Conservation (phyloP, 2,797 vertebrate species). For the Poeciliopsis paucimaculata region DNA sequence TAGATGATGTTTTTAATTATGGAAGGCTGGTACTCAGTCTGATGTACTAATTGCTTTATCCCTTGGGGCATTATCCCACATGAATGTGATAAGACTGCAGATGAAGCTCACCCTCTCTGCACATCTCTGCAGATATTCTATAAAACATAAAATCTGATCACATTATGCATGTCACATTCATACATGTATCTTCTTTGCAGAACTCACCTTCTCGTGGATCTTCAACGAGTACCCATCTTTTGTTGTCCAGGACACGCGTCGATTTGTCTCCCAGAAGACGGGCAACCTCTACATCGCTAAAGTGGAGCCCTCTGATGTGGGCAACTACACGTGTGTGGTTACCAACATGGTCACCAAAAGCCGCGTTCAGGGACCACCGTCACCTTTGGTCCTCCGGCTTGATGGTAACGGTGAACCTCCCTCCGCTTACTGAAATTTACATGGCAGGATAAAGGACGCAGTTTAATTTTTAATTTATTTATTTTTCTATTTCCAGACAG, state of each 20-base stretch:
- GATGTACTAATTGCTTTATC: conserved; percentile 62
- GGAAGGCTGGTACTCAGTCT: conserved; percentile 43
- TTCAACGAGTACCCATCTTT: conserved; percentile 92
- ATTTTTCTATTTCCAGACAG: not conserved
- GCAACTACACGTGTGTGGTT: conserved; percentile 95
- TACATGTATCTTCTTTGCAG: conserved; percentile 55
- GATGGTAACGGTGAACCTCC: conserved; percentile 81
- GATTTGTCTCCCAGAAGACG: conserved; percentile 94
- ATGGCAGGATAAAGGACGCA: not conserved
- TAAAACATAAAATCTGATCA: conserved; percentile 17
- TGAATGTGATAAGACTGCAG: conserved; percentile 44
- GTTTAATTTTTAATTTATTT: not conserved
- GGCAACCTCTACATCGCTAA: conserved; percentile 96
- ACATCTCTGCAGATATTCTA: conserved; percentile 18
- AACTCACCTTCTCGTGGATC: conserved; percentile 93
- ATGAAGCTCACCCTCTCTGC: conserved; percentile 35
- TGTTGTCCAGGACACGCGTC: conserved; percentile 89
- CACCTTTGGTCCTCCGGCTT: conserved; percentile 87
- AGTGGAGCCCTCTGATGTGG: conserved; percentile 91
- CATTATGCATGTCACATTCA: conserved; percentile 10
- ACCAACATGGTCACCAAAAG: conserved; percentile 90
- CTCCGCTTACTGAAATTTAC: not conserved
- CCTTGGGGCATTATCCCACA: conserved; percentile 50
- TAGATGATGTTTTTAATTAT: conserved; percentile 70
- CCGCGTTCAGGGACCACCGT: conserved; percentile 89